phyloP scores from a whole-genome alignment of 53 echinoderm and acorn worm genomes.

The Holothuria scabra region DNA sequence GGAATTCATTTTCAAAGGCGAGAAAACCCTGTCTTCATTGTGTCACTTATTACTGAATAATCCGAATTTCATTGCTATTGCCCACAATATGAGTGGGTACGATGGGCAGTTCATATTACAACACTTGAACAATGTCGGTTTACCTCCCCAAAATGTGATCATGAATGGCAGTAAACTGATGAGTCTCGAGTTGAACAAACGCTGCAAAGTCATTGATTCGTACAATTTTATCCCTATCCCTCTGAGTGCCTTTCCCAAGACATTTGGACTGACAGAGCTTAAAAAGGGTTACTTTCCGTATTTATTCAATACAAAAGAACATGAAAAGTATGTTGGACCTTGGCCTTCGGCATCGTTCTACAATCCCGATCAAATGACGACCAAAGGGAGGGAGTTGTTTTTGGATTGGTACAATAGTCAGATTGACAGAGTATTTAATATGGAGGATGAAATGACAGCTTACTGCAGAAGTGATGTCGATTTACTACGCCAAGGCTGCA shows the following conservation, averaged over 20 bases:
- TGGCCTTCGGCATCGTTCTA: not conserved
- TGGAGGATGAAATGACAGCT: conserved; percentile 16
- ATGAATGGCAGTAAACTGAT: conserved; percentile 46
- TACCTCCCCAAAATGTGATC: conserved; percentile 23
- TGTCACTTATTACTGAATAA: no score
- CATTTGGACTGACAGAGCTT: not conserved
- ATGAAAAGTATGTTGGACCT: not conserved
- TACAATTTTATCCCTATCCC: conserved; percentile 45
- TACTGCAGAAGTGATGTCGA: conserved; percentile 55
- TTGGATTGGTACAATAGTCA: not conserved
- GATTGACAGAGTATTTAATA: not conserved
- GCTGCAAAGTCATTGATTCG: conserved; percentile 28
- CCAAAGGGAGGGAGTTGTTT: not conserved
- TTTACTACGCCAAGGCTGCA: conserved; percentile 40
- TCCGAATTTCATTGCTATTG: no score
- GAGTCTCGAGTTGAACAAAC: conserved; percentile 7
- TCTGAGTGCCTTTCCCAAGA: conserved; percentile 14
- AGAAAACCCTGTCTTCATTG: no score
- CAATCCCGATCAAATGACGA: conserved; percentile 13
- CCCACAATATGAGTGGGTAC: no score
- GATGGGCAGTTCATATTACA: conserved; percentile 44
- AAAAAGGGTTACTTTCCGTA: conserved; percentile 33
- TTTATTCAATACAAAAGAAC: not conserved
- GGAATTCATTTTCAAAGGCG: no score
- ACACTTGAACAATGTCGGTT: conserved; percentile 19